These are phyloP conservation scores for Drosophila aff. DNA, from an alignment of 1,140 invertebrate genomes.

Conservation along the genomic window DNA sequence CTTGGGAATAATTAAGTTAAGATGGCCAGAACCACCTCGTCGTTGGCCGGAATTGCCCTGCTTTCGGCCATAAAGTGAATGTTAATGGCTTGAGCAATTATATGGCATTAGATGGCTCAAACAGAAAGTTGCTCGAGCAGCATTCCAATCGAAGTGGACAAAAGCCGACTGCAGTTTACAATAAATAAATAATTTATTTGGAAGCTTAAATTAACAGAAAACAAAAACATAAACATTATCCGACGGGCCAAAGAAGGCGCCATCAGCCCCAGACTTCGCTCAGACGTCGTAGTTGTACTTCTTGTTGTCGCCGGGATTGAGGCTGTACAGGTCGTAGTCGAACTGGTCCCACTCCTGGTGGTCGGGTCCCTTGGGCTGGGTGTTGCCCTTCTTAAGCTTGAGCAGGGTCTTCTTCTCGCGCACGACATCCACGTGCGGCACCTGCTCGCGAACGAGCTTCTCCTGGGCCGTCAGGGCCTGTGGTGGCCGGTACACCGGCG, in stretches of 20 bases:
- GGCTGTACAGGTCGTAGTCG: conserved; percentile 77
- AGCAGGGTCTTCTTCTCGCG: conserved; percentile 57
- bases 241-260: conserved; percentile 10
- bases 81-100: conserved; percentile 65
- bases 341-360: conserved; percentile 79
- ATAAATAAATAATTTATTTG: conserved; percentile 84
- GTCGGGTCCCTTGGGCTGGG: conserved; percentile 53
- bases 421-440: conserved; percentile 53
- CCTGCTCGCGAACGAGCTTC: conserved; percentile 45
- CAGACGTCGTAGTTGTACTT: conserved; percentile 68
- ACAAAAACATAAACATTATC: conserved; percentile 57
- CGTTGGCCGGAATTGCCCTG: conserved; percentile 14
- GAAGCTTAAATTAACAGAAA: conserved; percentile 60
- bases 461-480: conserved; percentile 61
- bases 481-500: conserved; percentile 52
- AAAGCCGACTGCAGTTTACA: conserved; percentile 56
- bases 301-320: conserved; percentile 71
- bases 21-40: not conserved
- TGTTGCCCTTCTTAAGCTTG: conserved; percentile 73
- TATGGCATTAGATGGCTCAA: conserved; percentile 23
- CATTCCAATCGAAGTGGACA: conserved; percentile 45
- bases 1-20: not conserved
- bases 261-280: not conserved
- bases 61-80: conserved; percentile 59
- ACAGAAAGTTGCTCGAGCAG: conserved; percentile 39